These are phyloP conservation scores for Pardosa pseudoannulata DNA, from an alignment of 2,888 invertebrate species.

Conservation along the genomic window DNA sequence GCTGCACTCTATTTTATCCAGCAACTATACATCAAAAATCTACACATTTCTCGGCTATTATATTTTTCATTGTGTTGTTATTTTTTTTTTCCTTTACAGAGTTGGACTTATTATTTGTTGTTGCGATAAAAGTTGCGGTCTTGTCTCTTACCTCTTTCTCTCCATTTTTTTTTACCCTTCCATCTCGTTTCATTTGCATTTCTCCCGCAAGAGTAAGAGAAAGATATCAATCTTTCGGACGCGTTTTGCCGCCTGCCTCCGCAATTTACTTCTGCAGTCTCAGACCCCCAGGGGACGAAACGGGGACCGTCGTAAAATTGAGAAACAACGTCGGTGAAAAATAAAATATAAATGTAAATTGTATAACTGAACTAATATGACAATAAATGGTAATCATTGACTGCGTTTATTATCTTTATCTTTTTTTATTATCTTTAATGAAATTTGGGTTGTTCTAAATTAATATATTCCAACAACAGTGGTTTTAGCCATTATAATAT, in stretches of 20 bases:
- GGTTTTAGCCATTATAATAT: too few relatives aligned
- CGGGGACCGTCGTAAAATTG: conserved; percentile 32
- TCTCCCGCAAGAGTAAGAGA: conserved; percentile 23
- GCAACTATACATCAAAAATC: background rate
- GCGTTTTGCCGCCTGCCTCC: conserved; percentile 30
- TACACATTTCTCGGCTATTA: background rate
- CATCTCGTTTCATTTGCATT: conserved; percentile 64
- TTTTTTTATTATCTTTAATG: too few relatives aligned
- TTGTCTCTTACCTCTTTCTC: conserved; percentile 60
- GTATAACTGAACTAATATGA: too few relatives aligned
- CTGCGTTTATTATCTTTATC: too few relatives aligned
- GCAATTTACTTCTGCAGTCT: conserved; percentile 36
- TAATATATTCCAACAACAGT: too few relatives aligned
- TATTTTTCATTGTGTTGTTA: conserved; percentile 15
- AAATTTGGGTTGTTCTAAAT: too few relatives aligned
- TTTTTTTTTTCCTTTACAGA: too few relatives aligned
- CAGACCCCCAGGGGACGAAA: background rate
- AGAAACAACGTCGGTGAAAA: too few relatives aligned
- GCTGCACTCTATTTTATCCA: background rate
- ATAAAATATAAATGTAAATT: too few relatives aligned
- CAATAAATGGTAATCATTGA: too few relatives aligned
- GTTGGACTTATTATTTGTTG: conserved; percentile 1
- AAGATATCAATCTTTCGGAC: conserved; percentile 67
- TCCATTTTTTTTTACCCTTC: too few relatives aligned
- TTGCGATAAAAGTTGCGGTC: conserved; percentile 53